These are phyloP conservation scores for Falco naumanni DNA, from an alignment of 2,797 vertebrate genomes.

Conservation along the genomic window DNA sequence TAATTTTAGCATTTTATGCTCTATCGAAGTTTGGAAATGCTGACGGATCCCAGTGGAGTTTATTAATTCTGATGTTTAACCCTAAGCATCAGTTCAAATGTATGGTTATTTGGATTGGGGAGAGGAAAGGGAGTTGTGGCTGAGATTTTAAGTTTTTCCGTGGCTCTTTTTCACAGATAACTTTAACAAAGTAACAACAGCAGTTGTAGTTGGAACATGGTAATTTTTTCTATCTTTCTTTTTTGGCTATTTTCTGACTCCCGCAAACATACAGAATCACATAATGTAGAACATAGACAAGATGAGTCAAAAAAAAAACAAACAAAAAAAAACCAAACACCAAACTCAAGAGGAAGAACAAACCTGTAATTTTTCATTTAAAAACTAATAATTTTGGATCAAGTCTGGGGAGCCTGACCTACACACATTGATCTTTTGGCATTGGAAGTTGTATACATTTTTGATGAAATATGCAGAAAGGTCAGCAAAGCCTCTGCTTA, in stretches of 20 bases:
- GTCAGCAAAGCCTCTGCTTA: background rate
- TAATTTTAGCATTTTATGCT: constrained; percentile 67
- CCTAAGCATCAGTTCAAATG: constrained; percentile 45
- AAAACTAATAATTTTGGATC: background rate
- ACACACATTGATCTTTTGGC: background rate
- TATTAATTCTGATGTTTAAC: constrained; percentile 66
- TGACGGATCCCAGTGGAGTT: constrained; percentile 57
- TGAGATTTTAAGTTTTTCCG: background rate
- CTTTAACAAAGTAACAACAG: background rate
- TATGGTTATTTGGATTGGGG: background rate
- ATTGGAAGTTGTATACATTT: background rate
- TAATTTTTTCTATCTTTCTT: background rate
- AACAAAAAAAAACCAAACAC: background rate
- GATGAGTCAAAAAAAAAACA: background rate
- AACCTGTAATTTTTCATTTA: background rate
- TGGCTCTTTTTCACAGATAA: background rate
- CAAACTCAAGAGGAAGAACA: background rate
- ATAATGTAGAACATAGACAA: background rate
- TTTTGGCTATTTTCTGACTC: background rate
- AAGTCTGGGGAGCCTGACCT: background rate
- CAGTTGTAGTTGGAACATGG: background rate
- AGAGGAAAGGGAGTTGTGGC: background rate
- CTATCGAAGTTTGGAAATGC: constrained; percentile 50
- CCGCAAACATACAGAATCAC: background rate
- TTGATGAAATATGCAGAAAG: background rate